phyloP scores from a whole-genome alignment of 2,113 vertebrate genomes.

The Corvus moneduloides region DNA sequence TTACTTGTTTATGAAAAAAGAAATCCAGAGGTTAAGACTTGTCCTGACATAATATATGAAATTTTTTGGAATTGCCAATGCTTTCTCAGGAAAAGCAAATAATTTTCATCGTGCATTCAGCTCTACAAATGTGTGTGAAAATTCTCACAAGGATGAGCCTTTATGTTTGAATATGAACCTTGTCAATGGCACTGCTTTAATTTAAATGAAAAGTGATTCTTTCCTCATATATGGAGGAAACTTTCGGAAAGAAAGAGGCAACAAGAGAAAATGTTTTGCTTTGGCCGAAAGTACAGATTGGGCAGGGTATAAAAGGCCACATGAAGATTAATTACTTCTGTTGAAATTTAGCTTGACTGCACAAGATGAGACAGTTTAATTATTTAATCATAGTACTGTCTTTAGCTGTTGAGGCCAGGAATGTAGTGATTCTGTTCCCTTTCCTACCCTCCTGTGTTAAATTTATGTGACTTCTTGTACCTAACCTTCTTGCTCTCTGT shows the following conservation, averaged over 20 bases:
- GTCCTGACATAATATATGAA: not conserved
- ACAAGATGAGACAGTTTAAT: slow-evolving; percentile 71
- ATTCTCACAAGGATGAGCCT: not conserved
- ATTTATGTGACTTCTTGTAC: slow-evolving; percentile 24
- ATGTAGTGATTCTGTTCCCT: slow-evolving; percentile 9
- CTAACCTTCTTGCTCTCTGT: not conserved
- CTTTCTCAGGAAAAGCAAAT: not conserved
- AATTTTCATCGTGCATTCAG: not conserved
- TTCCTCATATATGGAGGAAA: not conserved
- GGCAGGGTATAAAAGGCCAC: slow-evolving; percentile 47
- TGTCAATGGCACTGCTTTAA: slow-evolving; percentile 7
- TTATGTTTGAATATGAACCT: not conserved
- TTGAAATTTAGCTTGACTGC: slow-evolving; percentile 65
- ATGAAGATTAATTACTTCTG: slow-evolving; percentile 63
- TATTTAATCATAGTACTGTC: slow-evolving; percentile 51
- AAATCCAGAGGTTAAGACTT: not conserved
- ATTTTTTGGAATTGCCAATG: not conserved
- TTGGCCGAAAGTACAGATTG: slow-evolving; percentile 18
- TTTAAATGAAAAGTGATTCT: slow-evolving; percentile 20
- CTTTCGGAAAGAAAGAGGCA: not conserved
- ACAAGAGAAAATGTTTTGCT: slow-evolving; percentile 27
- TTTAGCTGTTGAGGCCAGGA: slow-evolving; percentile 28
- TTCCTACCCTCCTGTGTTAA: not conserved
- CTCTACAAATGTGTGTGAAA: not conserved
- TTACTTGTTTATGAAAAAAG: not conserved